phyloP scores from a whole-genome alignment of 2,888 invertebrate genomes.

The Himalopsyche tibetana region DNA sequence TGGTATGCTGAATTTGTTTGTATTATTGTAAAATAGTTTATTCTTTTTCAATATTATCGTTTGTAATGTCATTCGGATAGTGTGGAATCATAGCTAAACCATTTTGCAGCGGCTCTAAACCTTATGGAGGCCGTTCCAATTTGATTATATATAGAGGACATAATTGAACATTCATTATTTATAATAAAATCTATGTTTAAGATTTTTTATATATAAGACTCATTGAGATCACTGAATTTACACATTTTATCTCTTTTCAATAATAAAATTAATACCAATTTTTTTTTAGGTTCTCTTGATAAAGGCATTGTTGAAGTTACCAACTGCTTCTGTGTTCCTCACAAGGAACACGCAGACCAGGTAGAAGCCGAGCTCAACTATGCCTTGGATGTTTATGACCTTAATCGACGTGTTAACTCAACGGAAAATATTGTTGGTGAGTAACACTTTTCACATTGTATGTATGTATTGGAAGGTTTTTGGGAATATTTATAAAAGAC shows the following conservation, averaged over 20 bases:
- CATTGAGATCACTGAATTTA: too few relatives aligned
- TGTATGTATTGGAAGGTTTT: not conserved
- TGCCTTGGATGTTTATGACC: constrained; percentile 95
- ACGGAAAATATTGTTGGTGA: constrained; percentile 93
- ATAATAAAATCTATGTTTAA: too few relatives aligned
- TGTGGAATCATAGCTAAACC: too few relatives aligned
- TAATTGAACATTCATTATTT: too few relatives aligned
- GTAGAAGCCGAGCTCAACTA: constrained; percentile 99
- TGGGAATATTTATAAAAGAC: too few relatives aligned
- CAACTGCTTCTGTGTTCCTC: constrained; percentile 99
- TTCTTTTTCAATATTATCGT: not conserved
- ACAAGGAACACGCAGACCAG: constrained; percentile 97
- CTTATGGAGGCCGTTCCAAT: too few relatives aligned
- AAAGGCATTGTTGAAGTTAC: constrained; percentile 97
- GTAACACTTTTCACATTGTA: constrained; percentile 56
- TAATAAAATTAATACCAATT: not conserved
- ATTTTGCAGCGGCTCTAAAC: too few relatives aligned
- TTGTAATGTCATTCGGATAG: too few relatives aligned
- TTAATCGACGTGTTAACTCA: constrained; percentile 94
- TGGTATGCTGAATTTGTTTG: too few relatives aligned
- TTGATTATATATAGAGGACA: too few relatives aligned
- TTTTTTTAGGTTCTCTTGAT: constrained; percentile 86
- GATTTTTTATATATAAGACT: too few relatives aligned
- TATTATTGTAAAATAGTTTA: not conserved
- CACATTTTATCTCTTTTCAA: not conserved